These are phyloP conservation scores for Grus americana DNA, from an alignment of 2,113 vertebrate genomes.

Conservation along the genomic window DNA sequence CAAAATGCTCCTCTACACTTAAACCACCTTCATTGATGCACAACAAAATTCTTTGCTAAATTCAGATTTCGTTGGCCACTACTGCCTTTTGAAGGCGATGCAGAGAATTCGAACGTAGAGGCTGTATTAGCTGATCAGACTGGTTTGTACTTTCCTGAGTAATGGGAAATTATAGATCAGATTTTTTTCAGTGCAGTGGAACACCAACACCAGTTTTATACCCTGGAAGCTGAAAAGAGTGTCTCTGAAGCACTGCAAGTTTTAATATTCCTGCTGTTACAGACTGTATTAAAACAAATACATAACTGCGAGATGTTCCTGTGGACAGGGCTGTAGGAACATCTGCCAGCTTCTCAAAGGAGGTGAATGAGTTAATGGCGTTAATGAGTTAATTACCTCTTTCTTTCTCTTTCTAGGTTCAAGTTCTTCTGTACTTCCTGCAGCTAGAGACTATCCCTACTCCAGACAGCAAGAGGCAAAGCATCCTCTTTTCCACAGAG, in stretches of 20 bases:
- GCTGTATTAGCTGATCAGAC: neutral
- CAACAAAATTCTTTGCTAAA: neutral
- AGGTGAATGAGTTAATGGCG: neutral
- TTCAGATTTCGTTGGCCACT: neutral
- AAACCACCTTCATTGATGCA: neutral
- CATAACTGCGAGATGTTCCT: neutral
- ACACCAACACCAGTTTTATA: neutral
- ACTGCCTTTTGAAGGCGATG: neutral
- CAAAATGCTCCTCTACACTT: neutral
- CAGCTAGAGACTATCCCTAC: conserved; percentile 96
- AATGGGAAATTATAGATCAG: neutral
- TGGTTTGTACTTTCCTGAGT: neutral
- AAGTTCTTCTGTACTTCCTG: conserved; percentile 96
- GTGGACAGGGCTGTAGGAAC: neutral
- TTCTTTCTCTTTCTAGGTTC: conserved; percentile 80
- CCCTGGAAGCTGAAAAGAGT: neutral
- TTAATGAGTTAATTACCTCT: neutral
- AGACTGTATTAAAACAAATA: neutral
- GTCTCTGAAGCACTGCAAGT: neutral
- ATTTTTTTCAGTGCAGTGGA: neutral
- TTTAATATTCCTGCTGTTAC: neutral
- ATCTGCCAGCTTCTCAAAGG: neutral
- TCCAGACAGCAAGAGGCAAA: conserved; percentile 96
- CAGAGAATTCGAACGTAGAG: neutral
- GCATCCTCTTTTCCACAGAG: conserved; percentile 97